Base-by-base conservation (phyloP, 2,888 invertebrate species). In the Eupithecia subumbrata region DNA sequence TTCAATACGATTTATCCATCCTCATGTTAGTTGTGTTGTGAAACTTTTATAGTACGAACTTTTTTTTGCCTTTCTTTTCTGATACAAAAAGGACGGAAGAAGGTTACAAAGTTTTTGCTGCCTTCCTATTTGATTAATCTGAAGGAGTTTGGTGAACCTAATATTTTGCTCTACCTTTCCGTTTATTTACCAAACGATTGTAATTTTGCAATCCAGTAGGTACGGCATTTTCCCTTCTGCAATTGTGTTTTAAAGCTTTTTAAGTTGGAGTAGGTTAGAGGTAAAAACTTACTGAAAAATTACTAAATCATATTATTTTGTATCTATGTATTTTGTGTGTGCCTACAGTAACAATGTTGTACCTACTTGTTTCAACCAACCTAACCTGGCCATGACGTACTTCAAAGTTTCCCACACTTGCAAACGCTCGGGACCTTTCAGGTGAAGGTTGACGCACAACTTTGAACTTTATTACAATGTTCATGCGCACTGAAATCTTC, bases 401-500 rank as follows among this genome's bases (percentile, higher is more conserved):
- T 45, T 45, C 25, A 40, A 60, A 40, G 22, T 43, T 67, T n/a
- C 43, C 68, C n/a, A 43, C 40, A 68, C 63, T 72, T 52, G 67
- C 56, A 37, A 69, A 56, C 56, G 56, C 60, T 72, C 30, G 7
- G 40, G 18, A 71, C 64, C 48, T 45, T 64, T 66, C 64, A 72
- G 48, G 45, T 64, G 8, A 16, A 48, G 64, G 30, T 64, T 63
- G 25, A 48, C 52, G 67, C 43, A 45, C 71, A 48, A 72, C 14
- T 66, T 48, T 64, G 64, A 67, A 56, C 67, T 67, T 67, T 34
- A 68, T 73, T 43, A 14, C 67, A 60, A 60, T 71, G 83, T 79
- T 80, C 88, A 87, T 88, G 87, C 88, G 88, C 87, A 84, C 48
- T 83, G 66, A 67, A 78, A 60, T 77, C 77, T 72, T 74, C 71